Evolutionary conservation across 2,888 invertebrate genomes (phyloP).

Genomic region (Metellina segmentata): DNA sequence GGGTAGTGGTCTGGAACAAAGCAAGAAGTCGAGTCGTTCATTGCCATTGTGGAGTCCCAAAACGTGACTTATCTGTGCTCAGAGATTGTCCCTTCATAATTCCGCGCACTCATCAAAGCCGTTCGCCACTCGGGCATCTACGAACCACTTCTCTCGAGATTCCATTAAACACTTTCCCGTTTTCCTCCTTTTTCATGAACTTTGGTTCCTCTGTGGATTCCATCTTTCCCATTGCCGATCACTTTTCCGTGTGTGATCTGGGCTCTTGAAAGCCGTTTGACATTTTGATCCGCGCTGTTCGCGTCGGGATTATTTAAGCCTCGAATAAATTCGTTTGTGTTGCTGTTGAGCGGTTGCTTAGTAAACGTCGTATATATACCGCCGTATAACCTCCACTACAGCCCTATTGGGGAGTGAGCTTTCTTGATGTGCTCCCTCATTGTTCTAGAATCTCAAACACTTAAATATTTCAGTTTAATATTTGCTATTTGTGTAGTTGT

Average conservation of each 20-base stretch:
- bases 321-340: background rate
- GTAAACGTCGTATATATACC: no score
- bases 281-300: background rate
- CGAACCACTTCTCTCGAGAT: background rate
- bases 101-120: constrained; percentile 13
- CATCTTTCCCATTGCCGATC: background rate
- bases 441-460: no score
- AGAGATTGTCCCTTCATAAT: constrained; percentile 5
- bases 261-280: background rate
- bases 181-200: background rate
- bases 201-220: constrained; percentile 1
- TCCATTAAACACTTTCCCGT: background rate
- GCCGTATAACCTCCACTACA: no score
- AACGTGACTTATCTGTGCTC: constrained; percentile 40
- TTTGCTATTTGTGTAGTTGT: no score
- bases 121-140: background rate
- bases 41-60: background rate
- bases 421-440: no score
- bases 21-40: background rate
- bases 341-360: no score
- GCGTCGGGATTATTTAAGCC: background rate
- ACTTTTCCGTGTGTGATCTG: background rate
- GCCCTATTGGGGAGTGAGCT: no score
- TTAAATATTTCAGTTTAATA: no score
- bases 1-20: constrained; percentile 16